phyloP scores from a whole-genome alignment of 2,888 invertebrate species.

The Apotomis betuletana region DNA sequence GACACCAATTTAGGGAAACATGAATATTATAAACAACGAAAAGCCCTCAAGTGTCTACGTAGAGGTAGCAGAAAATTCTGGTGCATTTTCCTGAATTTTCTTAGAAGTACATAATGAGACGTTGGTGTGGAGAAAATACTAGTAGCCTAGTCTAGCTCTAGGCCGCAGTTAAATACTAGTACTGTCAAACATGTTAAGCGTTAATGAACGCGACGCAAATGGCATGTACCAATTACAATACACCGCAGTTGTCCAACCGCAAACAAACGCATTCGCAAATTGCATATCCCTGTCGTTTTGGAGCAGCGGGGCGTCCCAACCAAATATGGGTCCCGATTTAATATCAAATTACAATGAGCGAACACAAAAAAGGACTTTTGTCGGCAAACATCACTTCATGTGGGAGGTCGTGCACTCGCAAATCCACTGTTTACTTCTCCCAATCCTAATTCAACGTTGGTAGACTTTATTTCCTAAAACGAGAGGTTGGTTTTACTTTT shows the following conservation, averaged over 20 bases:
- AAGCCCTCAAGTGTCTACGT: too few species aligned
- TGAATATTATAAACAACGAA: too few species aligned
- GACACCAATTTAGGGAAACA: too few species aligned
- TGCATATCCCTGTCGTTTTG: constrained; percentile 53
- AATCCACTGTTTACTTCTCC: constrained; percentile 12
- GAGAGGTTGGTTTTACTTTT: background rate
- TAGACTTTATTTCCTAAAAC: background rate
- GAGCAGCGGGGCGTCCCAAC: constrained; percentile 30
- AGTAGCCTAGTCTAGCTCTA: background rate
- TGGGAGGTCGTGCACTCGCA: constrained; percentile 40
- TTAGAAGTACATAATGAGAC: background rate
- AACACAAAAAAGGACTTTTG: constrained; percentile 40
- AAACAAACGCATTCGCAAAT: constrained; percentile 51
- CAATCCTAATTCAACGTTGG: constrained; percentile 1
- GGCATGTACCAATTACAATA: constrained; percentile 34
- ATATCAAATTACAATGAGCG: constrained; percentile 38
- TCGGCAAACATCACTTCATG: constrained; percentile 39
- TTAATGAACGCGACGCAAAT: constrained; percentile 29
- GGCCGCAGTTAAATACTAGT: background rate
- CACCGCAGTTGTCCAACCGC: constrained; percentile 33
- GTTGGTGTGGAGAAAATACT: background rate
- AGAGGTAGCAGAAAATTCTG: too few species aligned
- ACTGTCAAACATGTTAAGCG: constrained; percentile 9
- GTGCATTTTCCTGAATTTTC: too few species aligned
- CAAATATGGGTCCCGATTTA: constrained; percentile 31